phyloP scores from a whole-genome alignment of 1,140 invertebrate genomes.

The Hestina assimilis region DNA sequence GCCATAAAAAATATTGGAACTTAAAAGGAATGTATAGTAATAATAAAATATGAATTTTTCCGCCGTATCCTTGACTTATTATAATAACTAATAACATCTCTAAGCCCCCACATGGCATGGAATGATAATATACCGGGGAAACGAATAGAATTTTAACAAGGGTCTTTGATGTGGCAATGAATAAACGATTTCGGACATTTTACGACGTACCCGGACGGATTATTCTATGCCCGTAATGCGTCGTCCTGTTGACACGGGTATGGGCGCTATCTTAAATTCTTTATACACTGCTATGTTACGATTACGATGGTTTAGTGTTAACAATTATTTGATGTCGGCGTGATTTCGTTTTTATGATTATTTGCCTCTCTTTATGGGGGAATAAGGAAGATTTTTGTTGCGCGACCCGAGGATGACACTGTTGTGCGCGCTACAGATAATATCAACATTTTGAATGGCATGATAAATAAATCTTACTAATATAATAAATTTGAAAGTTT shows the following conservation, averaged over 20 bases:
- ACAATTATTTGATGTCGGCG: slow-evolving; percentile 1
- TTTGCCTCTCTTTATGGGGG: background rate
- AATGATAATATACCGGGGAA: slow-evolving; percentile 39
- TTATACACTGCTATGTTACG: background rate
- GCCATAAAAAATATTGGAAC: too few relatives aligned
- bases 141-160: slow-evolving; percentile 64
- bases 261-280: background rate
- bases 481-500: too few relatives aligned
- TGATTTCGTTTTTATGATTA: background rate
- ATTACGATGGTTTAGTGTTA: slow-evolving; percentile 2
- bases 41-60: background rate
- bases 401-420: background rate
- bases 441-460: too few relatives aligned
- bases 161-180: slow-evolving; percentile 58
- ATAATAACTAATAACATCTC: slow-evolving; percentile 30
- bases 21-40: too few relatives aligned
- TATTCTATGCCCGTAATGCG: slow-evolving; percentile 20
- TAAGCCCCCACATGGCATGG: slow-evolving; percentile 36
- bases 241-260: slow-evolving; percentile 30
- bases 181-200: slow-evolving; percentile 62
- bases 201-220: slow-evolving; percentile 45
- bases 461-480: too few relatives aligned
- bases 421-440: background rate
- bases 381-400: too few relatives aligned
- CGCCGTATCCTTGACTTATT: slow-evolving; percentile 1